Conservation (phyloP, 2,888 invertebrate species). For the Epinotia nisella region DNA sequence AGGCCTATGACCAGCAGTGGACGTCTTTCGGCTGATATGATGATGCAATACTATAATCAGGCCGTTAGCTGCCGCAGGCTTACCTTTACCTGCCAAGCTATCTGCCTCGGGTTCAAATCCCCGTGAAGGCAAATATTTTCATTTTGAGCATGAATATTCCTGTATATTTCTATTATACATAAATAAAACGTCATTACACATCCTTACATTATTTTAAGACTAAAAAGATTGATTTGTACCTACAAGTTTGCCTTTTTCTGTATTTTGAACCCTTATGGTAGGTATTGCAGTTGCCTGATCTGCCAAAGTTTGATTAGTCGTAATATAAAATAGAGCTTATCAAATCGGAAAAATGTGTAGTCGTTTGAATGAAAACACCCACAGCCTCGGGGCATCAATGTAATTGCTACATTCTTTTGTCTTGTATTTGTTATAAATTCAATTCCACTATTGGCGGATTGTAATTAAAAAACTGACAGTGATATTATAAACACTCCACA, state of each 20-base stretch:
- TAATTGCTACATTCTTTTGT: slow-evolving; percentile 16
- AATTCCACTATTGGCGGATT: slow-evolving; percentile 18
- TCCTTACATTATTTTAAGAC: not conserved
- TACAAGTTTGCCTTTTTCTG: not conserved
- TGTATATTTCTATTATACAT: no score
- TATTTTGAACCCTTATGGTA: not conserved
- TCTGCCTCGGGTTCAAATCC: no score
- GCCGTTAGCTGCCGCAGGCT: no score
- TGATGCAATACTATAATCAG: no score
- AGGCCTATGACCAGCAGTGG: no score
- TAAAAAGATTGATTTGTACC: no score
- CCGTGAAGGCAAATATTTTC: no score
- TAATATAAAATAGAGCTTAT: not conserved
- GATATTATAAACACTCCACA: slow-evolving; percentile 10
- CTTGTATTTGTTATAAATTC: slow-evolving; percentile 23
- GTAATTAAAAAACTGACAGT: slow-evolving; percentile 27
- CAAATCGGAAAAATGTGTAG: slow-evolving; percentile 2
- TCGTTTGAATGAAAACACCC: not conserved
- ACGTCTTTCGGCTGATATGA: no score
- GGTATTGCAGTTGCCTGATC: not conserved
- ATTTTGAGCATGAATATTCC: no score
- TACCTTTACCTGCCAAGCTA: no score
- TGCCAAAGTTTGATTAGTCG: slow-evolving; percentile 1
- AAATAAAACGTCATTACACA: no score
- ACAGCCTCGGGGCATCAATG: not conserved